A percentile compares a stretch with the other conserved stretches of the same genome.
Conservation (phyloP, 2,113 vertebrate genomes). For the Ctenodactylus gundi region DNA sequence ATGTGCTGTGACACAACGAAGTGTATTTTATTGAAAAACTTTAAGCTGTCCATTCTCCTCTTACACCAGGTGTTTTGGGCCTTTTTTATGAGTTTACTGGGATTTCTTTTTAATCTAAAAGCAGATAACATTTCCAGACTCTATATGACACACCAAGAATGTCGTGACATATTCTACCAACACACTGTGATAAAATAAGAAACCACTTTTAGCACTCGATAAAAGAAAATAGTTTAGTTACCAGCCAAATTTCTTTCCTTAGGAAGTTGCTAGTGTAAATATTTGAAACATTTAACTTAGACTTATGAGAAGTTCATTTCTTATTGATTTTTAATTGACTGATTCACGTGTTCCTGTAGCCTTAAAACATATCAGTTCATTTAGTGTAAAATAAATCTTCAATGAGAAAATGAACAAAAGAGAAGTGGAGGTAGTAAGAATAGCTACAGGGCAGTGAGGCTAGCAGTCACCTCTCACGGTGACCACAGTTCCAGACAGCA, state of each 20-base stretch:
- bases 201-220: neutral
- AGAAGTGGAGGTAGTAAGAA: neutral
- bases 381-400: neutral
- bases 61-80: neutral
- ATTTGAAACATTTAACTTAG: neutral
- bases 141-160: neutral
- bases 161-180: neutral
- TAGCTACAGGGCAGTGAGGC: neutral
- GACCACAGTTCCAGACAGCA: no score
- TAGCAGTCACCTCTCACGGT: neutral
- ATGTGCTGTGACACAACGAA: neutral
- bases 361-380: neutral
- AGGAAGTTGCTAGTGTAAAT: neutral
- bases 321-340: neutral
- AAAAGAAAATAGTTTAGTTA: neutral
- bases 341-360: neutral
- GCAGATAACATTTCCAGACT: constrained; percentile 1
- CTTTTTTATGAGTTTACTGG: constrained; percentile 8
- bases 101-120: constrained; percentile 50
- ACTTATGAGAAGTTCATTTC: neutral
- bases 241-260: neutral
- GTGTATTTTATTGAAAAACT: neutral
- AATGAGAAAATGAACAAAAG: constrained; percentile 5
- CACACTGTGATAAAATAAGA: constrained; percentile 9
- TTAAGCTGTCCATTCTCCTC: neutral